Percentiles rank a stretch among this genome's conserved stretches.
These are phyloP conservation scores for Aurelia sp. DNA, from an alignment of 30 jellyfish, hydroid and myxozoan species.

Conservation along the genomic window DNA sequence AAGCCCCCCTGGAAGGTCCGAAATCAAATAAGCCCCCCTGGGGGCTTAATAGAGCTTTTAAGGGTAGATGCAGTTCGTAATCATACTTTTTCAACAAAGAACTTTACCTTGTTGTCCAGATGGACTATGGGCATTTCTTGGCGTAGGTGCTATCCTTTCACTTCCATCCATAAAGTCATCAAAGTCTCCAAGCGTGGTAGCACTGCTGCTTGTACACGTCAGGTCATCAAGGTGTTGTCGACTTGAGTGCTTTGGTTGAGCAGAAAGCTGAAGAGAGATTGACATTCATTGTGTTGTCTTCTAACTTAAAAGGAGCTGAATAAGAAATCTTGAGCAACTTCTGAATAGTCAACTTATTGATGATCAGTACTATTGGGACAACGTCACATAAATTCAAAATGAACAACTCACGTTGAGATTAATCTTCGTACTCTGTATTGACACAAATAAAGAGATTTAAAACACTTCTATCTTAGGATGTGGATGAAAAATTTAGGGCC, in stretches of 20 bases:
- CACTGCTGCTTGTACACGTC: conserved; percentile 21
- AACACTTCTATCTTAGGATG: too few species aligned
- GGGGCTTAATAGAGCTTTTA: too few species aligned
- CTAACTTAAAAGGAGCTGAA: not conserved
- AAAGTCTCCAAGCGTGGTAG: conserved; percentile 35
- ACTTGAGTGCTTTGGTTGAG: not conserved
- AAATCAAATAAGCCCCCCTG: too few species aligned
- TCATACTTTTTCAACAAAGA: not conserved
- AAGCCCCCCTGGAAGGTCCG: too few species aligned
- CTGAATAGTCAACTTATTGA: too few species aligned
- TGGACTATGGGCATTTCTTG: not conserved
- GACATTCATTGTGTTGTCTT: not conserved
- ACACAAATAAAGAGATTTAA: too few species aligned
- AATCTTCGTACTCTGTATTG: too few species aligned
- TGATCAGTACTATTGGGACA: too few species aligned
- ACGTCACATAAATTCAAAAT: too few species aligned
- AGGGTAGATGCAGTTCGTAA: not conserved
- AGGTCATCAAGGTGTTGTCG: not conserved
- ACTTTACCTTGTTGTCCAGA: not conserved
- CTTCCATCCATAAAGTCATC: conserved; percentile 27
- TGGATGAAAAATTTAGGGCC: too few species aligned
- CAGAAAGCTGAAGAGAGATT: not conserved
- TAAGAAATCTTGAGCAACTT: not conserved
- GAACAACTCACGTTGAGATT: too few species aligned
- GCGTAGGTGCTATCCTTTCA: not conserved